phyloP scores from a whole-genome alignment of 2,113 vertebrate genomes.

The Rhagologus leucostigma region DNA sequence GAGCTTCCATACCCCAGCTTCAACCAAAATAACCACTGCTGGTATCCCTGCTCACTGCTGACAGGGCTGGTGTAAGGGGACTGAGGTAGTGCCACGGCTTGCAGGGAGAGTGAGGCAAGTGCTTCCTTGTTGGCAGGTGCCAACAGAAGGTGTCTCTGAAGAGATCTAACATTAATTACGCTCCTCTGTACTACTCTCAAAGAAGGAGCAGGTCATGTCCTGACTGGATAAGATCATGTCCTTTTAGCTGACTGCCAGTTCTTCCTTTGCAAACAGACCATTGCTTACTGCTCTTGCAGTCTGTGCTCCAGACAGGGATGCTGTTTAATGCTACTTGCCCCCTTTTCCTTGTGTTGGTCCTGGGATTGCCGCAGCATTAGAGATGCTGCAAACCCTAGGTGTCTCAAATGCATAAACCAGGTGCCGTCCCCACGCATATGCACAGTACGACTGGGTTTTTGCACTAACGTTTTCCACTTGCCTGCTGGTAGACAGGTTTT shows the following conservation, averaged over 20 bases:
- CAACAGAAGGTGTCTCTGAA: background rate
- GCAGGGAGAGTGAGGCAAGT: background rate
- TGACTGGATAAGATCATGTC: background rate
- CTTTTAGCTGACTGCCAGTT: background rate
- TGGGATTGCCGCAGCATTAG: background rate
- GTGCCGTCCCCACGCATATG: background rate
- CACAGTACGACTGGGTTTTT: background rate
- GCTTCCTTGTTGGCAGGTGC: background rate
- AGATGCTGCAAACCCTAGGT: background rate
- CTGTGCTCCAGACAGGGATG: background rate
- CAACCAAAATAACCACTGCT: background rate
- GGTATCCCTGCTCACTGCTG: rapidly evolving
- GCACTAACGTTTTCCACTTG: background rate
- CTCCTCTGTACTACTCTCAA: background rate
- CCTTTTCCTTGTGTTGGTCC: background rate
- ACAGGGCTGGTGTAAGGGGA: rapidly evolving
- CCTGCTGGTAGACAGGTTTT: background rate
- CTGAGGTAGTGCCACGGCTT: background rate
- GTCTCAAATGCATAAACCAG: background rate
- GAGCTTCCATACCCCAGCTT: background rate
- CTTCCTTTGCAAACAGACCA: background rate
- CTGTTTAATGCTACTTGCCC: background rate
- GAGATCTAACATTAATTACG: background rate
- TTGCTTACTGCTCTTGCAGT: background rate
- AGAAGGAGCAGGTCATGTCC: background rate